phyloP scores from a whole-genome alignment of 1,140 invertebrate species.

The Hycleus cichorii region DNA sequence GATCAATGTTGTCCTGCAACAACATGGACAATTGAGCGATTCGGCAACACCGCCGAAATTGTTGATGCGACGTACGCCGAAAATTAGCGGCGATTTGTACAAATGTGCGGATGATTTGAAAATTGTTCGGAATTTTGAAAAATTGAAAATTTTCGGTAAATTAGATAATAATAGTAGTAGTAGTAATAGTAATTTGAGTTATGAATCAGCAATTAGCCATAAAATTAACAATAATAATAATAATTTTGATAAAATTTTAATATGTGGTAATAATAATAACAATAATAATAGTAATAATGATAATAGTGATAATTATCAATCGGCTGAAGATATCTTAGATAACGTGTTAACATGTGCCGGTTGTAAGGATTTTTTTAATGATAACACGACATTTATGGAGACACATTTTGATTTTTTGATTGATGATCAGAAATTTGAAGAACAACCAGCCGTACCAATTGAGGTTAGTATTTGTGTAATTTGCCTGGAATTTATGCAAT shows the following conservation, averaged over 20 bases:
- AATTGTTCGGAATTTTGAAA: conserved; percentile 51
- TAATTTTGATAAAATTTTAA: conserved; percentile 8
- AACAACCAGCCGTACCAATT: conserved; percentile 10
- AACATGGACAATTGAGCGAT: too few species aligned
- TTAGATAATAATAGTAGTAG: conserved; percentile 15
- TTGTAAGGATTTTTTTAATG: conserved; percentile 38
- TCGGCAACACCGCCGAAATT: conserved; percentile 39
- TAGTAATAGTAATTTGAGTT: conserved; percentile 46
- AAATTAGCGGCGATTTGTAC: conserved; percentile 56
- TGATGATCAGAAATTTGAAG: conserved; percentile 10
- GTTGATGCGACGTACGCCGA: conserved; percentile 54
- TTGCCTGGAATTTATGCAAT: too few species aligned
- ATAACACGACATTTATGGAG: conserved; percentile 31
- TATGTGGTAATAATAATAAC: conserved; percentile 21
- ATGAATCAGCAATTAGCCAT: conserved; percentile 45
- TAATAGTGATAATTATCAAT: conserved; percentile 40
- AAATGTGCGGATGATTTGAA: conserved; percentile 58
- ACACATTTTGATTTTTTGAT: conserved; percentile 33
- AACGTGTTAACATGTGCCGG: conserved; percentile 37
- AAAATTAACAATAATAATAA: conserved; percentile 13
- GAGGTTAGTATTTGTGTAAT: neutral
- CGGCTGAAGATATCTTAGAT: conserved; percentile 42
- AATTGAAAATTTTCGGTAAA: conserved; percentile 32
- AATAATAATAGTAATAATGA: conserved; percentile 11
- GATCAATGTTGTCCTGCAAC: conserved; percentile 21